phyloP scores from a whole-genome alignment of 1,140 invertebrate species.

The Drosophila trapezifrons region DNA sequence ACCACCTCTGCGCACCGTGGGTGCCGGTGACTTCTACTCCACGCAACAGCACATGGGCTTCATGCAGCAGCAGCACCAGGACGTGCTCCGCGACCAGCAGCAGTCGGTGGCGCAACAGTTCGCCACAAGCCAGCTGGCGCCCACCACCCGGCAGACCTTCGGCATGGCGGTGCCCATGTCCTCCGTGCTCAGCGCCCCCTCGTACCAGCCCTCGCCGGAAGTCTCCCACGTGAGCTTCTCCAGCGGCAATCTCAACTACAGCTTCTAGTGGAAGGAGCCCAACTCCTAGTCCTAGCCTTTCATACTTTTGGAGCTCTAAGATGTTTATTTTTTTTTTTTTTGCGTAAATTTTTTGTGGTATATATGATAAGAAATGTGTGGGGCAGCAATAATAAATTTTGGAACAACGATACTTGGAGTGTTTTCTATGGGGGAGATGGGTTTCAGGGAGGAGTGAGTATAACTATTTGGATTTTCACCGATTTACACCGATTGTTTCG shows the following conservation, averaged over 20 bases:
- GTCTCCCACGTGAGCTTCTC: constrained; percentile 76
- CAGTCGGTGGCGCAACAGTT: constrained; percentile 66
- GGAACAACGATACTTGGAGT: not conserved
- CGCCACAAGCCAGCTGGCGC: constrained; percentile 51
- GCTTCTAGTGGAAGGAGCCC: constrained; percentile 36
- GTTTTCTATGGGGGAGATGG: no score
- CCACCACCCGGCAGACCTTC: constrained; percentile 50
- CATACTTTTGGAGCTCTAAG: not conserved
- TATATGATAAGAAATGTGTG: constrained; percentile 5
- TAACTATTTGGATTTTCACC: no score
- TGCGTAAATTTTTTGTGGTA: constrained; percentile 12
- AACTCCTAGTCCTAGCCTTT: not conserved
- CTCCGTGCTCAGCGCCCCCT: constrained; percentile 41
- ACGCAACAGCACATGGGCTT: constrained; percentile 67
- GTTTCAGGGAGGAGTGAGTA: no score
- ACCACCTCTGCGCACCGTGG: not conserved
- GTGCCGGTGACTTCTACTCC: constrained; percentile 51
- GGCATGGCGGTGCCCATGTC: constrained; percentile 58
- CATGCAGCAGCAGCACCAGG: constrained; percentile 69
- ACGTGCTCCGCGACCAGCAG: constrained; percentile 67
- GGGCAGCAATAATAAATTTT: constrained; percentile 8
- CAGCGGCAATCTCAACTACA: constrained; percentile 75
- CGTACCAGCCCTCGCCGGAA: constrained; percentile 56
- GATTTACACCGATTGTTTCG: no score
- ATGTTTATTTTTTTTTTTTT: constrained; percentile 14